Percentiles rank a stretch among this genome's conserved stretches.
These are phyloP conservation scores for Brachyrhaphis roseni DNA, from an alignment of 2,797 vertebrate genomes.

Conservation along the genomic window DNA sequence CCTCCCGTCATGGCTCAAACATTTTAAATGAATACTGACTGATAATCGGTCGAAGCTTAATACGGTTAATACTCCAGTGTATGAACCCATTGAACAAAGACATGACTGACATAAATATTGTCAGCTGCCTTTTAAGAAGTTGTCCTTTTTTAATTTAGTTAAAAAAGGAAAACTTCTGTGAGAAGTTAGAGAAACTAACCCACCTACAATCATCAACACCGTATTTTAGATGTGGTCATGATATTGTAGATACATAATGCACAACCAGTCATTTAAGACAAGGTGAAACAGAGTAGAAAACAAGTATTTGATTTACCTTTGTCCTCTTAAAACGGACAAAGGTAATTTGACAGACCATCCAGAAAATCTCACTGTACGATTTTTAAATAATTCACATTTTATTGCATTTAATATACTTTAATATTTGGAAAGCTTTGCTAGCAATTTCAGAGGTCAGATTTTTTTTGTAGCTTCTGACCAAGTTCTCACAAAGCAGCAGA, in stretches of 20 bases:
- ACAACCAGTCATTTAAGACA: not conserved
- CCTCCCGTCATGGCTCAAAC: slow-evolving; percentile 62
- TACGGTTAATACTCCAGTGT: slow-evolving; percentile 41
- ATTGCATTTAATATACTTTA: not conserved
- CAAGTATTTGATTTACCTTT: not conserved
- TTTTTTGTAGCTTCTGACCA: not conserved
- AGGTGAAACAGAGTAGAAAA: not conserved
- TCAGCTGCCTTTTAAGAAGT: slow-evolving; percentile 26
- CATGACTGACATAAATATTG: slow-evolving; percentile 35
- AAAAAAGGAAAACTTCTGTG: too few species aligned
- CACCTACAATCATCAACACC: not conserved
- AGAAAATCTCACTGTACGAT: not conserved
- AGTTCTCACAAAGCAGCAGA: not conserved
- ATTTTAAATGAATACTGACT: slow-evolving; percentile 64
- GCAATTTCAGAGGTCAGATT: not conserved
- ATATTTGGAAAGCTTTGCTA: not conserved
- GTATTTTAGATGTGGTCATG: not conserved
- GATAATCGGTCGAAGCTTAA: slow-evolving; percentile 68
- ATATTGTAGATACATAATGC: not conserved
- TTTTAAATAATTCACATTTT: not conserved
- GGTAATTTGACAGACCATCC: not conserved
- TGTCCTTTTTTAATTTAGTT: not conserved
- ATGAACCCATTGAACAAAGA: slow-evolving; percentile 30
- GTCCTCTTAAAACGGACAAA: not conserved
- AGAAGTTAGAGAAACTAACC: not conserved